A percentile compares a stretch with the other conserved stretches of the same genome.
Evolutionary conservation across 2,113 vertebrate species (phyloP).

Genomic region (Heptranchias perlo): DNA sequence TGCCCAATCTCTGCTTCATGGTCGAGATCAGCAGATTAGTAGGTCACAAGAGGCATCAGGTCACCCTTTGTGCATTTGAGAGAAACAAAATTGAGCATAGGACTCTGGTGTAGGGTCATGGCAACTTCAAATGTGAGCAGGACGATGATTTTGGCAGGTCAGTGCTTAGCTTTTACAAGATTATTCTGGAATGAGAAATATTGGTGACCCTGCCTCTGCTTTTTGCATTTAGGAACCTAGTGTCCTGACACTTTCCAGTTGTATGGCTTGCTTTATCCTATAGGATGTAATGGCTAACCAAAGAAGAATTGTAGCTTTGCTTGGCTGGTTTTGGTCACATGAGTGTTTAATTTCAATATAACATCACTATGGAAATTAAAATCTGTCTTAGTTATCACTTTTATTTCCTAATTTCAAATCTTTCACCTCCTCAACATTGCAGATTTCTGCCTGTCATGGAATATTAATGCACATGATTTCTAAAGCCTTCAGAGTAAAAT

Average conservation of each 20-base stretch:
- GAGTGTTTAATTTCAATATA: not conserved
- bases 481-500: constrained; percentile 33
- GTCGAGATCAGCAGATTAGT: not conserved
- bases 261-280: constrained; percentile 8
- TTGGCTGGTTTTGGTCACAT: not conserved
- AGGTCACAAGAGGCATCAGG: not conserved
- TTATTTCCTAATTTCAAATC: constrained; percentile 23
- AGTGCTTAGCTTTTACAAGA: not conserved
- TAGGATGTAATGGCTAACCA: not conserved
- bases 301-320: not conserved
- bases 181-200: constrained; percentile 11
- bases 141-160: not conserved
- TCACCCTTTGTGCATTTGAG: not conserved
- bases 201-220: not conserved
- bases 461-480: constrained; percentile 26
- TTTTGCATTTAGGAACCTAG: not conserved
- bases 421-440: not conserved
- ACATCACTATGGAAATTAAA: not conserved
- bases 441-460: constrained; percentile 13
- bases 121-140: not conserved
- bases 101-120: not conserved
- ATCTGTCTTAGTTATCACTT: not conserved
- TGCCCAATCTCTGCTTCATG: not conserved
- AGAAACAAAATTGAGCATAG: not conserved
- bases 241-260: not conserved